Evolutionary conservation across 2,113 vertebrate species (phyloP), one percentile per base, ranked within the genome.

Genomic region (Carassius auratus): DNA sequence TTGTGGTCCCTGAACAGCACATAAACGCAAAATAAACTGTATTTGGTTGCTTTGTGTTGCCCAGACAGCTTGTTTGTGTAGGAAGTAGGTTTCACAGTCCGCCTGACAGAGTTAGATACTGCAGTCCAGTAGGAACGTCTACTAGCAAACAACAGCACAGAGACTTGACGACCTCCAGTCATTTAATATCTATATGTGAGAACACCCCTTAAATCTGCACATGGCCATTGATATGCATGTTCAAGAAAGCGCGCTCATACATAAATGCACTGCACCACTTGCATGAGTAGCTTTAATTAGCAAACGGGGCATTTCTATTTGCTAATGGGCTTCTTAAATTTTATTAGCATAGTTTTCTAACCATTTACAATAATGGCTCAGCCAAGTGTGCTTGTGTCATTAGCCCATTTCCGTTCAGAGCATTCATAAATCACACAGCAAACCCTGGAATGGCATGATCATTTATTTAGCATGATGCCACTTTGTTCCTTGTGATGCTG

Each of bases 281-380:
- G 33, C 55, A 38, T 42, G 76, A 62, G 52, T 38, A 36, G 21
- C 61, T 79, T 79, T 42, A 74, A 83, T 83, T 83, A 23, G 30
- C 52, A 5, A 83, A 57, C 3, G 2, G 50, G 13, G 19, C 50
- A 10, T 71, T 83, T 21, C 14, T 83, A 21, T 83, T 57, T 73
- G 26, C 80, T 83, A 83, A 83, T 83, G 68, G 48, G 15, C 17
- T 69, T 55, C 33, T 42, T 30, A 26, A 69, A 69, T 36, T 82
- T n/a, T 33, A 33, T 48, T 82, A 5, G 15, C 3, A 82, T 73
- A 7, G 21, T 83, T 74, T 74, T 74, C 50, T 59, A 59, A 42
- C 38, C 15, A 81, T 69, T 36, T 57, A 38, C 21, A 38, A 42
- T 21, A 57, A 74, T 73, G 21, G 33, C 50, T 73, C 50, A 17